Base-by-base conservation (phyloP, 2,888 invertebrate genomes). In the Brachylomia viminalis region DNA sequence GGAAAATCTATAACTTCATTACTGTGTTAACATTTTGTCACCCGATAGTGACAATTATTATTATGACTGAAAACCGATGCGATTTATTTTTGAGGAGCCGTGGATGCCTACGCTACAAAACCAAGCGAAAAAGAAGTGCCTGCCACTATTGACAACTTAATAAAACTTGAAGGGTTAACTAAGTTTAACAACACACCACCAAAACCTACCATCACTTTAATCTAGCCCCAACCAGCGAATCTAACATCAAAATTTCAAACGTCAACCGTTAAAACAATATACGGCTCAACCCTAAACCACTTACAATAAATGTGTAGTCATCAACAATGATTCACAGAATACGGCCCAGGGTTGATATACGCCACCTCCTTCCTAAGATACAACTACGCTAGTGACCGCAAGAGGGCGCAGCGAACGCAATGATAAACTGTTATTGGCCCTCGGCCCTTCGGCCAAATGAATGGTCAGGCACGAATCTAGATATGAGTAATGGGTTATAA, bases 381-480 rank as follows among this genome's bases (percentile, higher is more conserved):
- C 86, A 88, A 88, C 81, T 85, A 76, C 85, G 77, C 73, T 67
- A 79, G 75, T 81, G 88, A 91, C 92, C 92, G 87, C 92, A 89
- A 86, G 87, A 89, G 89, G 87, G 78, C 84, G 72, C 83, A 70
- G 84, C 89, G 88, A 91, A 69, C 75, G 67, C 82, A 80, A 85
- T 92, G 90, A 92, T 91, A 86, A 90, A 92, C 85, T 89, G 91
- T 91, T 91, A 92, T 92, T 90, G 89, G 90, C 86, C 86, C 83
- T 82, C 83, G 84, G 87, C 84, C 91, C 90, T 88, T 90, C 84
- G 84, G 56, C 85, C 81, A 87, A 91, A 90, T 90, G 90, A 89
- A 92, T 91, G 90, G 86, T 86, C 88, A 87, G 83, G 76, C 88
- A 86, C 81, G 85, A 84, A 83, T 87, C 82, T 86, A 86, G 85